Base-by-base conservation (phyloP, 2,113 vertebrate genomes). In the Cyanoramphus novaezelandiae region DNA sequence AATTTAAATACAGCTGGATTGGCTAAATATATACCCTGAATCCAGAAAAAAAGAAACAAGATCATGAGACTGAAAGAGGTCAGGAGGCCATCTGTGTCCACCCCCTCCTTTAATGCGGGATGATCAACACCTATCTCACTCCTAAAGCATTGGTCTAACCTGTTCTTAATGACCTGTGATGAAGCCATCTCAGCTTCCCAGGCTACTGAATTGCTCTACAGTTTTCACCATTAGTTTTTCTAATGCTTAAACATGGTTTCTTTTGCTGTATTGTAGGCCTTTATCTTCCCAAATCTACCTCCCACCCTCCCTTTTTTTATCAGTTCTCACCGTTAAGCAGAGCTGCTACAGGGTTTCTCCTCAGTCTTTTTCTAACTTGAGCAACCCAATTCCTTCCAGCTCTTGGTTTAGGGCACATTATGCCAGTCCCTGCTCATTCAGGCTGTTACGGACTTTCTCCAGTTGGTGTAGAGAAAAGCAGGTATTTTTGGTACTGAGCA, bases 101-200 rank as follows among this genome's bases (percentile, higher is more conserved):
- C 33, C 68, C 92, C 69, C 67, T 94, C 50, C 80, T 93, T 88
- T 78, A 75, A 93, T 81, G 76, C 57, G 68, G 91, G 83, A 75
- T 70, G 80, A 88, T 86, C 88, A 86, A 50, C 91, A 71, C 88
- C 72, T 78, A 46, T 91, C 83, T 92, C 76, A 67, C 46, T 83
- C 50, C 74, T 75, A 64, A 93, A 53, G 74, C 72, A 5, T 93
- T 29, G 62, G 92, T 92, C 94, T 95, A 95, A 97, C 95, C 95
- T 92, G 95, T 95, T 97, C 62, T 63, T 63, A 91, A 92, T 64
- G 68, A 86, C 64, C 17, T 82, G 76, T 47, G 79, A 67, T 91
- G 90, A 89, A 91, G 83, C 74, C 95, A 71, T 62, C 76, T 28
- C 91, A 50, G 86, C 69, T 64, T 95, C 59, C 43, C 72, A 60